These are phyloP conservation scores for Quiscalus mexicanus DNA, from an alignment of 2,113 vertebrate species.

Conservation along the genomic window DNA sequence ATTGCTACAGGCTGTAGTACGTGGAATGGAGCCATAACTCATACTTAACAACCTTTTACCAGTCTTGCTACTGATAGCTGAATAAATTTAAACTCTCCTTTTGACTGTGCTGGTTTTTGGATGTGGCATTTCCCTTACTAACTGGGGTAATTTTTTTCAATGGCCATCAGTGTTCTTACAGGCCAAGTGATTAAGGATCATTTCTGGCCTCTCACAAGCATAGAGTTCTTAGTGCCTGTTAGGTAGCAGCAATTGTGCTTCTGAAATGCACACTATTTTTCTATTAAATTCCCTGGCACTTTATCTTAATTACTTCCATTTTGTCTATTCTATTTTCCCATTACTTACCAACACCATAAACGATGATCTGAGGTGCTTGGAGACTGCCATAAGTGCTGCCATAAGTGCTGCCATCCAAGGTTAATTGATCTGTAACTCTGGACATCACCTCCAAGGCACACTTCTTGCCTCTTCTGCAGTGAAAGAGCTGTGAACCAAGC, in stretches of 20 bases:
- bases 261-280: neutral
- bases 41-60: conserved; percentile 34
- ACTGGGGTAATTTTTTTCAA: neutral
- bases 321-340: neutral
- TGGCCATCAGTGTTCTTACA: neutral
- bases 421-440: neutral
- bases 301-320: neutral
- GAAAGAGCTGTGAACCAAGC: neutral
- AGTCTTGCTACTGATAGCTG: neutral
- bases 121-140: neutral
- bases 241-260: neutral
- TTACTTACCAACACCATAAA: neutral
- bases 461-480: neutral
- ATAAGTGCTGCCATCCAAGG: neutral
- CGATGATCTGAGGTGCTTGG: neutral
- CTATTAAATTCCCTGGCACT: neutral
- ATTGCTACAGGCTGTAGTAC: neutral
- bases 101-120: neutral
- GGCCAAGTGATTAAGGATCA: neutral
- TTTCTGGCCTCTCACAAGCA: neutral
- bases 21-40: conserved; percentile 20
- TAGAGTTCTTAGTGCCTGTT: neutral
- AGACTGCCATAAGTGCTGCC: neutral
- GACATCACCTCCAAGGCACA: neutral
- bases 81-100: conserved; percentile 23